Evolutionary conservation across 2,797 vertebrate species (phyloP).

Genomic region (Orientallactaga sibirica): DNA sequence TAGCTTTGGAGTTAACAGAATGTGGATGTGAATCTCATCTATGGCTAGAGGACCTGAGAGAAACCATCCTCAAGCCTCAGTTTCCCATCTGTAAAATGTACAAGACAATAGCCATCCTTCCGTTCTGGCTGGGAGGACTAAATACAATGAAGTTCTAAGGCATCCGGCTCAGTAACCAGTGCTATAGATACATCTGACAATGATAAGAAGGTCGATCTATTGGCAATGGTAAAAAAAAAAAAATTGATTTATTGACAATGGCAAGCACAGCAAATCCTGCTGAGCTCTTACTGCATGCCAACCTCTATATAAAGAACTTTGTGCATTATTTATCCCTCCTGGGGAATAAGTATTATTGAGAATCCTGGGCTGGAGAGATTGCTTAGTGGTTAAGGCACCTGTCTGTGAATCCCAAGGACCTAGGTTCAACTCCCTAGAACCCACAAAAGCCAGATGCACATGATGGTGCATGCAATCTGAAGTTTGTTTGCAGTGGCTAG

Average conservation of each 20-base stretch:
- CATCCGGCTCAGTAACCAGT: not conserved
- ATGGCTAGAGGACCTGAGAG: not conserved
- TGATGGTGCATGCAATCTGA: too few relatives aligned
- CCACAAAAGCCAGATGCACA: too few relatives aligned
- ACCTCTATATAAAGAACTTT: not conserved
- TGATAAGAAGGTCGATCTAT: not conserved
- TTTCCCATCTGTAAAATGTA: not conserved
- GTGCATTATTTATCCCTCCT: not conserved
- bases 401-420: too few relatives aligned
- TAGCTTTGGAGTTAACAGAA: not conserved
- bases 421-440: too few relatives aligned
- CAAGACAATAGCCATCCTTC: not conserved
- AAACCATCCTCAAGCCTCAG: not conserved
- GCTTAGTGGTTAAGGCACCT: too few relatives aligned
- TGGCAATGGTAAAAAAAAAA: not conserved
- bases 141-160: not conserved
- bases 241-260: too few relatives aligned
- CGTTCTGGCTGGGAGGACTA: not conserved
- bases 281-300: not conserved
- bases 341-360: not conserved
- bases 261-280: not conserved
- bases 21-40: not conserved
- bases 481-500: too few relatives aligned
- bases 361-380: too few relatives aligned
- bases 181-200: not conserved